Evolutionary conservation across 2,797 vertebrate species (phyloP).

Genomic region (Chaenodraco wilsoni): DNA sequence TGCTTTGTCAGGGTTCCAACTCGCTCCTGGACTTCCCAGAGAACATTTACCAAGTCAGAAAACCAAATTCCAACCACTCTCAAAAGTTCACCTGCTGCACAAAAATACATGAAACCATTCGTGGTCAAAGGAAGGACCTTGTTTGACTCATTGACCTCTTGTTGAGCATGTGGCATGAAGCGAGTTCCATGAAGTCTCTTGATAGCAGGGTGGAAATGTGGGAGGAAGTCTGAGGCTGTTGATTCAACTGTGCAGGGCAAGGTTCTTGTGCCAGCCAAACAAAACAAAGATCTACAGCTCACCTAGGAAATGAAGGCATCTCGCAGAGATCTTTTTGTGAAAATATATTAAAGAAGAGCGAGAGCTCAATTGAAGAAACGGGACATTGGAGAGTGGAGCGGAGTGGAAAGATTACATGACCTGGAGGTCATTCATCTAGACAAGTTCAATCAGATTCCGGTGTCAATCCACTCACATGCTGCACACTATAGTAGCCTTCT

Average conservation of each 20-base stretch:
- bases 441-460: conserved; percentile 1
- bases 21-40: conserved; percentile 69
- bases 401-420: neutral
- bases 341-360: too few relatives aligned
- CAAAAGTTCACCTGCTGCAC: conserved; percentile 36
- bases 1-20: conserved; percentile 81
- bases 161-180: conserved; percentile 2
- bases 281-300: neutral
- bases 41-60: conserved; percentile 68
- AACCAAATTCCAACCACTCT: conserved; percentile 50
- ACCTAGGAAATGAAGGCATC: conserved; percentile 5
- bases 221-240: neutral
- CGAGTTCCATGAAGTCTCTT: conserved; percentile 8
- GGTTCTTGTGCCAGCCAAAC: conserved; percentile 11
- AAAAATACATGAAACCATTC: neutral
- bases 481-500: neutral
- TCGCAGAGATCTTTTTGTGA: too few relatives aligned
- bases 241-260: conserved; percentile 16
- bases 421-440: conserved; percentile 19
- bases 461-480: conserved; percentile 25
- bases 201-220: conserved; percentile 1
- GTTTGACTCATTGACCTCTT: conserved; percentile 26
- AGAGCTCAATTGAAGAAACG: neutral
- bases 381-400: neutral
- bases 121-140: neutral